Evolutionary conservation across 2,888 invertebrate species (phyloP).

Genomic region (Hesperia comma): DNA sequence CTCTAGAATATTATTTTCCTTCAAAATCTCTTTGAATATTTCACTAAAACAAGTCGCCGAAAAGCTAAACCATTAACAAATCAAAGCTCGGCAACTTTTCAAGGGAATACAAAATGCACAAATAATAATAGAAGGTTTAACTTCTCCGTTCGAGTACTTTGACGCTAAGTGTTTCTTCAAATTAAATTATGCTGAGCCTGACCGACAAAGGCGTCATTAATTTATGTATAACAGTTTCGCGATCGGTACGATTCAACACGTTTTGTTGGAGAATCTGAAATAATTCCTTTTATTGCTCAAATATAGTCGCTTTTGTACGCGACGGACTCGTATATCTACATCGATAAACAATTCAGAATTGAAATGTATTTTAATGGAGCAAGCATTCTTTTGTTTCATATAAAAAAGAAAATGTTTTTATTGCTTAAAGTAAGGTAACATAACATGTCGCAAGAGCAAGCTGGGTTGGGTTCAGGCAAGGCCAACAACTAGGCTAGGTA

Average conservation of each 20-base stretch:
- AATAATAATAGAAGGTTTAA: slow-evolving; percentile 17
- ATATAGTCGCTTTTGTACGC: slow-evolving; percentile 6
- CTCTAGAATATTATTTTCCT: neutral
- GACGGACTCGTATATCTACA: neutral
- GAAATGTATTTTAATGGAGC: neutral
- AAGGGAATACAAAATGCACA: slow-evolving; percentile 23
- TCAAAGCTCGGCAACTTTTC: slow-evolving; percentile 9
- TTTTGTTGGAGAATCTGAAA: slow-evolving; percentile 18
- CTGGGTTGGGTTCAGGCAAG: no score
- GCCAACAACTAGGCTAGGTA: no score
- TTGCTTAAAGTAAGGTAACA: no score
- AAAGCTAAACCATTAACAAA: slow-evolving; percentile 10
- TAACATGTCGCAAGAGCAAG: no score
- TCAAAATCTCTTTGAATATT: neutral
- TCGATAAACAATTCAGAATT: neutral
- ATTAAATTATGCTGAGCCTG: slow-evolving; percentile 32
- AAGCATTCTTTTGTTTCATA: no score
- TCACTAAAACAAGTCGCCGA: neutral
- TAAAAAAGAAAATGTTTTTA: no score
- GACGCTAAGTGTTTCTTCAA: slow-evolving; percentile 18
- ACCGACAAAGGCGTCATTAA: slow-evolving; percentile 27
- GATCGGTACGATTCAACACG: slow-evolving; percentile 34
- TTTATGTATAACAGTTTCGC: slow-evolving; percentile 28
- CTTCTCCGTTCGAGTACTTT: slow-evolving; percentile 3
- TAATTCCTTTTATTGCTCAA: slow-evolving; percentile 24